Base-by-base conservation (phyloP, 2,888 invertebrate species). In the Parnassius orleans region DNA sequence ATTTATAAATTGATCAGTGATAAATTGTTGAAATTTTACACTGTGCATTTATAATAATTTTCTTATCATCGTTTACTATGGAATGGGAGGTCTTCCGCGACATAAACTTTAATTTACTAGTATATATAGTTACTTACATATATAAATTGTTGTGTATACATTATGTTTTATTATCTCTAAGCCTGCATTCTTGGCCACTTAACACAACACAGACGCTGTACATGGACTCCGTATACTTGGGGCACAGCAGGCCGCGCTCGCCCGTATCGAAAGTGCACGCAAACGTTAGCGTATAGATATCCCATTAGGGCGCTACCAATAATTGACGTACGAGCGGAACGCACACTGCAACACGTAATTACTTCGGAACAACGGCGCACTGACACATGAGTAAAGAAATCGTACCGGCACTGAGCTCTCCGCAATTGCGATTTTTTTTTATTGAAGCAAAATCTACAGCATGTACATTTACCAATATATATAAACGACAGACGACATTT, bases 301-400 rank as follows among this genome's bases (percentile, higher is more conserved):
- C 65, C 65, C 66, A 68, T 69, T 68, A 66, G 64, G 69, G 62
- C 65, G 66, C 64, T 61, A 62, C 61, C 67, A 68, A 65, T 67
- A 64, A 67, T 69, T 70, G 71, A 70, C 66, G 53, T 53, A 57
- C 50, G 42, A 48, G 54, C 66, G 61, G 60, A 65, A 67, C 66
- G 62, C 68, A 66, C 71, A 71, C 69, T 68, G 65, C 60, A 67
- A 66, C 74, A 74, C 72, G 72, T 75, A 76, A 79, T 76, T 74
- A 70, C 71, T 71, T 74, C 75, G 72, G 69, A 69, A 66, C 67
- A 68, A 69, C 70, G 68, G 64, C 68, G 50, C 58, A 58, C 57
- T 58, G 50, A 59, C n/a, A n/a, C n/a, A n/a, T n/a, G n/a, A n/a
- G n/a, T n/a, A n/a, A n/a, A n/a, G n/a, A n/a, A n/a, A n/a, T n/a